Percentiles rank a stretch among this genome's conserved stretches.
Conservation (phyloP, 2,797 vertebrate species). For the Hemibagrus guttatus region DNA sequence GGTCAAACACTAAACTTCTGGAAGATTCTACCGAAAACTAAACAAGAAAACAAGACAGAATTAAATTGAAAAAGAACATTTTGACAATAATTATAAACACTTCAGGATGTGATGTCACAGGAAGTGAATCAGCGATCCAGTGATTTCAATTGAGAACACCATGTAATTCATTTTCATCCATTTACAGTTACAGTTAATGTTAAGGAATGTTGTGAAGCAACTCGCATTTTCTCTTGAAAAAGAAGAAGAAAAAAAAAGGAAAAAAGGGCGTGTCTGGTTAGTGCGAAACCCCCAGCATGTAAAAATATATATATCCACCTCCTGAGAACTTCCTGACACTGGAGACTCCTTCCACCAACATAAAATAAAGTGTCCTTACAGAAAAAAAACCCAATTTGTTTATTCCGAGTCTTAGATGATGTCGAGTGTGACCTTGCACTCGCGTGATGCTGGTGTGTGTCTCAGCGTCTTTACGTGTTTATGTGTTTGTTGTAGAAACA, state of each 20-base stretch:
- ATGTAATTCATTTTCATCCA: too few species aligned
- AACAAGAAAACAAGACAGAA: not conserved
- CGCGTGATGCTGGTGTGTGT: not conserved
- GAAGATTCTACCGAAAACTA: not conserved
- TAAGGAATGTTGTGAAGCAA: not conserved
- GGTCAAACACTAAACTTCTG: conserved; percentile 12
- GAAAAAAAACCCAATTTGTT: not conserved
- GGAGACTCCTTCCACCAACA: not conserved
- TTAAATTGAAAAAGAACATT: not conserved
- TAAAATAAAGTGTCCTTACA: not conserved
- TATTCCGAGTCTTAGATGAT: not conserved
- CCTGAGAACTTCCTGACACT: not conserved
- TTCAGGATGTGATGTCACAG: not conserved
- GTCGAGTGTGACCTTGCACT: not conserved
- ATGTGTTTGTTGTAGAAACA: conserved; percentile 16
- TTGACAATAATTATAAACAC: not conserved
- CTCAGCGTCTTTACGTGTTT: not conserved
- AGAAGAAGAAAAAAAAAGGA: too few species aligned
- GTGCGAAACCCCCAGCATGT: not conserved
- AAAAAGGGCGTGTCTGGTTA: too few species aligned
- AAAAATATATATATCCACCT: too few species aligned
- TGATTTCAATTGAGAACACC: not conserved
- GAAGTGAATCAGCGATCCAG: not conserved
- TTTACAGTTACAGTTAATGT: not conserved
- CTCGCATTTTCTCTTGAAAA: too few species aligned